Evolutionary conservation across 2,113 vertebrate species (phyloP).

Genomic region (Cochlearius cochlearius): DNA sequence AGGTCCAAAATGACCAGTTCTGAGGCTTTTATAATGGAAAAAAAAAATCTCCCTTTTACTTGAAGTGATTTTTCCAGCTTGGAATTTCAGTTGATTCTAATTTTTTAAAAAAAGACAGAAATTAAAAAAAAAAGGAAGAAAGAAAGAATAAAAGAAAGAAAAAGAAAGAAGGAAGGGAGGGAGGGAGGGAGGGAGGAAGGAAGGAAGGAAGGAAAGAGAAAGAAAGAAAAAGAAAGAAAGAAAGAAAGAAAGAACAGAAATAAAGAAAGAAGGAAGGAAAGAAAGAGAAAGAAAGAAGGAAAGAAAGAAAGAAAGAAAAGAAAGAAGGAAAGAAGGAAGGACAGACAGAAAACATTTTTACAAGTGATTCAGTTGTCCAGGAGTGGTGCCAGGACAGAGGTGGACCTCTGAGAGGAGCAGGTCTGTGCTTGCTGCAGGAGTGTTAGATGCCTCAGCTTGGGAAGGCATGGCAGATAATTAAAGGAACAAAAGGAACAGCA

Average conservation of each 20-base stretch:
- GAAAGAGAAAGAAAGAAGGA: too few species aligned
- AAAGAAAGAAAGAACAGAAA: too few species aligned
- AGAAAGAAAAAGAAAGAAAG: too few species aligned
- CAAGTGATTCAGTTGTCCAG: neutral
- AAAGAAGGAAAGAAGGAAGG: rapidly evolving
- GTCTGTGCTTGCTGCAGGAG: neutral
- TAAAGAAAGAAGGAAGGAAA: too few species aligned
- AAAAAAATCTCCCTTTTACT: neutral
- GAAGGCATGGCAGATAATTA: neutral
- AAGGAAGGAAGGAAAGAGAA: too few species aligned
- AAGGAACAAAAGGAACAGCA: neutral
- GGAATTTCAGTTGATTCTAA: neutral
- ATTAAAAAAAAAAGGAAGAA: neutral
- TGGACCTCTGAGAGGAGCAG: neutral
- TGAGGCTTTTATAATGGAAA: neutral
- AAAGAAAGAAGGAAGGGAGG: too few species aligned
- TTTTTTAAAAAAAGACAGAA: neutral
- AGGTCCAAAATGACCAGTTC: neutral
- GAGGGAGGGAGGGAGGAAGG: too few species aligned
- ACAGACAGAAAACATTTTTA: neutral
- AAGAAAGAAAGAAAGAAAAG: rapidly evolving
- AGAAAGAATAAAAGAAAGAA: rapidly evolving
- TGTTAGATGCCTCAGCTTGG: neutral
- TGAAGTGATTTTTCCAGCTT: neutral
- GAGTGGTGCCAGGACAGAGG: neutral